Percentiles rank a stretch among this genome's conserved stretches.
phyloP scores from a whole-genome alignment of 2,113 vertebrate genomes.

The Anarhynchus alexandrinus region DNA sequence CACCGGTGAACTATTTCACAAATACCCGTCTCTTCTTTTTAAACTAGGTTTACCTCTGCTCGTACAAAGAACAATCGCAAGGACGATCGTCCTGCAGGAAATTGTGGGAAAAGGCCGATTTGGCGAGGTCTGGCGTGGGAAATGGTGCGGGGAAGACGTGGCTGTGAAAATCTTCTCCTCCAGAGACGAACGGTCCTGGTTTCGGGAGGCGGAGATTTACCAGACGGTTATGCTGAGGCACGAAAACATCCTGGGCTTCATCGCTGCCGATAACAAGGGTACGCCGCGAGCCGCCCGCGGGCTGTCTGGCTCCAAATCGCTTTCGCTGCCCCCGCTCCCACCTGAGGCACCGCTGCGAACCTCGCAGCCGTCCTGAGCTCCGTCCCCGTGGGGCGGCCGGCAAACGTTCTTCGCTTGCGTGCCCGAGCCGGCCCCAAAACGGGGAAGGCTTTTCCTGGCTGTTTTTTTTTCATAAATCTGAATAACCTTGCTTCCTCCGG shows the following conservation, averaged over 20 bases:
- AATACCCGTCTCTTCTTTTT: background rate
- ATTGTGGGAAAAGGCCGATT: constrained; percentile 93
- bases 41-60: constrained; percentile 88
- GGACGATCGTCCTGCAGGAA: constrained; percentile 96
- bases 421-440: rapidly evolving
- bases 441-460: background rate
- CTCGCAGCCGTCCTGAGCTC: background rate
- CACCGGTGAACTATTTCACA: background rate
- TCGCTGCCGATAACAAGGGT: constrained; percentile 97
- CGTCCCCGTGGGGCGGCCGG: background rate
- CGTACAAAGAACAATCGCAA: constrained; percentile 94
- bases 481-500: background rate
- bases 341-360: rapidly evolving
- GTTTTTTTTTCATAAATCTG: background rate
- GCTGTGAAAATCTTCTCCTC: constrained; percentile 99
- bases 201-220: constrained; percentile 96
- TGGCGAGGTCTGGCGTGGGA: constrained; percentile 94
- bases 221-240: constrained; percentile 96
- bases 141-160: constrained; percentile 96
- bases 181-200: constrained; percentile 95
- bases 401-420: rapidly evolving
- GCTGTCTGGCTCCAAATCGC: background rate
- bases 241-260: constrained; percentile 96
- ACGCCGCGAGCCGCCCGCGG: rapidly evolving
- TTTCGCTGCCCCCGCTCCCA: rapidly evolving